Evolutionary conservation across 2,888 invertebrate species (phyloP).

Genomic region (Zootermopsis nevadensis): DNA sequence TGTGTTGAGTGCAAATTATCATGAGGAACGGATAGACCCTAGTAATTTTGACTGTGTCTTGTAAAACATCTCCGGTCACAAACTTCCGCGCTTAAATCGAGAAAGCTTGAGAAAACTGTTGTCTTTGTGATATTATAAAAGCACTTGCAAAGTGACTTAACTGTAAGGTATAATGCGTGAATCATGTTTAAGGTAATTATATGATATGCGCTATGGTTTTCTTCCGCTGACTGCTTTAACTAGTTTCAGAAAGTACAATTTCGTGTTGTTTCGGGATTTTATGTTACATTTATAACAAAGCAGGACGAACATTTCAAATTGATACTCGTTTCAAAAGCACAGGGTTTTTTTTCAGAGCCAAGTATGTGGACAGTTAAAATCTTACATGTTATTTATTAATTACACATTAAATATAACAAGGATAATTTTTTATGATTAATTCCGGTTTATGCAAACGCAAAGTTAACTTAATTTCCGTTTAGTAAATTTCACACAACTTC

Average conservation of each 20-base stretch:
- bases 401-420: no score
- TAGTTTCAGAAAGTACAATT: slow-evolving; percentile 17
- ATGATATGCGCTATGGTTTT: slow-evolving; percentile 22
- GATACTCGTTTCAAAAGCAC: not conserved
- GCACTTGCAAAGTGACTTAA: not conserved
- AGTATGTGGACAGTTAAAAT: no score
- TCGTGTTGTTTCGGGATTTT: not conserved
- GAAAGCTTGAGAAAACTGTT: not conserved
- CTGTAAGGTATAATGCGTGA: slow-evolving; percentile 40
- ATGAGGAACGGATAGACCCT: not conserved
- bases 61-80: not conserved
- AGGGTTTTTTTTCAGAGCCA: not conserved
- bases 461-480: no score
- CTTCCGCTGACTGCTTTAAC: slow-evolving; percentile 9
- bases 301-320: not conserved
- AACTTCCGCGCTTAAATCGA: not conserved
- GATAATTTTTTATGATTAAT: no score
- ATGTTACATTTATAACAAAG: not conserved
- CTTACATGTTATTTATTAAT: no score
- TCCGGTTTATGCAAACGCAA: no score
- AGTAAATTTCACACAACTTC: no score
- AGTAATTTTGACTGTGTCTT: not conserved
- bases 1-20: not conserved
- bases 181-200: slow-evolving; percentile 37
- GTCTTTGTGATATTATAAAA: not conserved